Evolutionary conservation across 1,140 invertebrate species (phyloP).

Genomic region (Megathymus violae): DNA sequence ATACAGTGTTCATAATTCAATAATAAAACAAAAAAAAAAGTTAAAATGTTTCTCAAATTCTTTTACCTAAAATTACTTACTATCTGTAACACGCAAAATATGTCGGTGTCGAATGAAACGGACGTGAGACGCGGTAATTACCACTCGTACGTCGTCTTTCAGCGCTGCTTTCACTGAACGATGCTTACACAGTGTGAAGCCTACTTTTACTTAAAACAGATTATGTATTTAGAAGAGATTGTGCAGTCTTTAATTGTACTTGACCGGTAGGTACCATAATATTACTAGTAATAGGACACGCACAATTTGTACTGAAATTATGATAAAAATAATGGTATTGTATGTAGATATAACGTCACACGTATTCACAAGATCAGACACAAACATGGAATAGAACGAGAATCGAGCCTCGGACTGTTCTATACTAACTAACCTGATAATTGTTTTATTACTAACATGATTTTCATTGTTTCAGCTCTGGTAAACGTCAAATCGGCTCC

Average conservation of each 20-base stretch:
- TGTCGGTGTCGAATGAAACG: background rate
- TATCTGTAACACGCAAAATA: too few relatives aligned
- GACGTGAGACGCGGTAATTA: constrained; percentile 12
- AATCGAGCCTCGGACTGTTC: too few relatives aligned
- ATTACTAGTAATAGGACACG: constrained; percentile 13
- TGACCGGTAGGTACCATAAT: background rate
- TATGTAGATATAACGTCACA: too few relatives aligned
- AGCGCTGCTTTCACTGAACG: background rate
- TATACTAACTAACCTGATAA: too few relatives aligned
- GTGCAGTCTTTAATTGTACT: background rate
- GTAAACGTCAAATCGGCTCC: constrained; percentile 90
- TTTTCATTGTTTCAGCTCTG: constrained; percentile 86
- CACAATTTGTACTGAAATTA: constrained; percentile 12
- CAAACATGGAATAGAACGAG: too few relatives aligned
- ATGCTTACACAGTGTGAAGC: constrained; percentile 33
- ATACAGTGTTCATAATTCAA: too few relatives aligned
- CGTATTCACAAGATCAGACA: too few relatives aligned
- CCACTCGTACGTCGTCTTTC: constrained; percentile 10
- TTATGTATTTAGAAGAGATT: constrained; percentile 24
- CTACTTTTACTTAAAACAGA: constrained; percentile 27
- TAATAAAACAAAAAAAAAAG: too few relatives aligned
- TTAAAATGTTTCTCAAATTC: too few relatives aligned
- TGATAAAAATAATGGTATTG: too few relatives aligned
- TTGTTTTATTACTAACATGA: too few relatives aligned
- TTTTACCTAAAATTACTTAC: too few relatives aligned